Evolutionary conservation across 2,797 vertebrate species (phyloP), one percentile per base, ranked within the genome.

Genomic region (Peromyscus aztecus): DNA sequence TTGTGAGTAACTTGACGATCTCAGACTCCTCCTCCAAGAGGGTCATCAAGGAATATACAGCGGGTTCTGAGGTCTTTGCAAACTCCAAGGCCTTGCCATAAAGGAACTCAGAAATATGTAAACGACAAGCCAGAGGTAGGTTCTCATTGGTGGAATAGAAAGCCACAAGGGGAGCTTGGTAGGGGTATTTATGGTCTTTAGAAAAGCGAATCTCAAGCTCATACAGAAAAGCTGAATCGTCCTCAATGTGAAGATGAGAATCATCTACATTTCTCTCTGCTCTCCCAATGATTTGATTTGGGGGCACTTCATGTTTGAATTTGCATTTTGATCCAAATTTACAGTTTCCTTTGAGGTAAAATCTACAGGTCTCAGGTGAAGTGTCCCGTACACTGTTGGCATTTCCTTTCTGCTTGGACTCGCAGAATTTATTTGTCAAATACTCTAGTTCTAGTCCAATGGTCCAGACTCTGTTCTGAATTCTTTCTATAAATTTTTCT

Each of bases 191-290:
- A 98, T 99, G 99, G 89, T 98, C 99, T 87, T 99, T 99, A 82
- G 99, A 99, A 98, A 99, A 99, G 69, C 99, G 99, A 75, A 99
- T 95, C 98, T 99, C 99, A 24, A 99, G 99, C 98, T 99, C 99
- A 95, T 99, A 99, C 75, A 99, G 86, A 0, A 98, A 99, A 82
- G 98, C 98, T 29, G 98, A 97, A 84, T 98, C 98, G 78, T 98
- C 98, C 95, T 98, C 99, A 94, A 98, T 89, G 85, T 98, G 99
- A 29, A 99, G 99, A 96, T 99, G 99, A 97, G 99, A 98, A 83
- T 99, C 98, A 14, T 98, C 98, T 73, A 97, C 97, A 37, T 67
- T 95, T 96, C 43, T 98, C 91, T 97, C 98, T 52, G 87, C 40
- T 95, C 95, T 9, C 17, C 98, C 98, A 57, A 98, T 90, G 11